Evolutionary conservation across 2,888 invertebrate species (phyloP).

Genomic region (Lordiphosa andalusiaca): DNA sequence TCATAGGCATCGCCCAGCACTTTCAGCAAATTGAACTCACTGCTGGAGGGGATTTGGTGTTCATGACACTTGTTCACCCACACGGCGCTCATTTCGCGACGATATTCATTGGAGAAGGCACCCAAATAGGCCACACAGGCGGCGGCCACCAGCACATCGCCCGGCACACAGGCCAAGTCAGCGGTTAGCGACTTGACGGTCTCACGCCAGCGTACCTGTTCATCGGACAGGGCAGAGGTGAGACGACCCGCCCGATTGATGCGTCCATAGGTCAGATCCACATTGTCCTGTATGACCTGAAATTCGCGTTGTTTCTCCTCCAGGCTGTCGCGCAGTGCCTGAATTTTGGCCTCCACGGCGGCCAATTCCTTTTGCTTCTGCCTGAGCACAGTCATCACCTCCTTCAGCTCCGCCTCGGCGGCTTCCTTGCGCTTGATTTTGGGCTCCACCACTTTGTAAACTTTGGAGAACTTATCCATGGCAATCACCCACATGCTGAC

Average conservation of each 20-base stretch:
- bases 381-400: constrained; percentile 87
- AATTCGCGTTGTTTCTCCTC: constrained; percentile 88
- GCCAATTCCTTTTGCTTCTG: constrained; percentile 91
- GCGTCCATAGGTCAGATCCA: constrained; percentile 88
- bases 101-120: constrained; percentile 89
- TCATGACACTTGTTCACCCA: constrained; percentile 87
- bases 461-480: constrained; percentile 92
- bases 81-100: constrained; percentile 84
- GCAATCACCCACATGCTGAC: constrained; percentile 96
- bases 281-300: constrained; percentile 86
- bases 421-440: constrained; percentile 89
- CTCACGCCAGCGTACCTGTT: constrained; percentile 91
- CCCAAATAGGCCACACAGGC: constrained; percentile 95
- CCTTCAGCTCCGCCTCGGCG: constrained; percentile 88
- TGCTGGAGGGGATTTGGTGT: constrained; percentile 86
- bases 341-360: constrained; percentile 87
- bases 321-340: constrained; percentile 82
- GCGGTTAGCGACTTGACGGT: constrained; percentile 85
- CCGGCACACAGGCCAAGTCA: constrained; percentile 87
- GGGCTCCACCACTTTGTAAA: constrained; percentile 92
- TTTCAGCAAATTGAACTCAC: constrained; percentile 85
- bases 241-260: constrained; percentile 90
- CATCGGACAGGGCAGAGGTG: constrained; percentile 92
- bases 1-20: constrained; percentile 92
- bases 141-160: constrained; percentile 92